phyloP scores from a whole-genome alignment of 2,888 invertebrate genomes.

The Pandemis heparana region DNA sequence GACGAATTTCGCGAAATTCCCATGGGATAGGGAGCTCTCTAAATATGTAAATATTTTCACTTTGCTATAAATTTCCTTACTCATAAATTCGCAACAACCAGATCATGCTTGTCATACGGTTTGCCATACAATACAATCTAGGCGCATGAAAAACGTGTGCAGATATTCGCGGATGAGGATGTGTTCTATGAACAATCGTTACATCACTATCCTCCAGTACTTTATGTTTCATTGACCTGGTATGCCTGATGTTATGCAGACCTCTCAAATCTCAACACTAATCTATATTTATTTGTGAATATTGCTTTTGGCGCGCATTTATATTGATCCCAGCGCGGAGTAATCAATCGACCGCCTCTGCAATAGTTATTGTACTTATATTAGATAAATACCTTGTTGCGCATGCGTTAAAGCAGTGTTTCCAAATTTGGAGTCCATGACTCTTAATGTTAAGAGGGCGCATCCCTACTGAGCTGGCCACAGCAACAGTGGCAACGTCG shows the following conservation, averaged over 20 bases:
- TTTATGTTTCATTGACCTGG: slow-evolving; percentile 7
- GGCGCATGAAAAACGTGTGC: not conserved
- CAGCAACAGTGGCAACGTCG: too few species aligned
- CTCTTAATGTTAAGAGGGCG: too few species aligned
- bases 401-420: not conserved
- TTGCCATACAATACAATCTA: too few species aligned
- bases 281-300: slow-evolving; percentile 27
- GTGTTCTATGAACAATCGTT: not conserved
- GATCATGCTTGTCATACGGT: too few species aligned
- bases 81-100: not conserved
- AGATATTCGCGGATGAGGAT: not conserved
- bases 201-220: not conserved
- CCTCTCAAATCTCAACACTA: slow-evolving; percentile 13
- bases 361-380: slow-evolving; percentile 8
- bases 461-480: too few species aligned
- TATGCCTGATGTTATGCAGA: slow-evolving; percentile 11
- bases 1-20: too few species aligned
- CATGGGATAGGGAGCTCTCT: too few species aligned
- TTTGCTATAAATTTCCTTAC: too few species aligned
- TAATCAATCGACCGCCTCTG: slow-evolving; percentile 24
- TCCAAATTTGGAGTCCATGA: too few species aligned
- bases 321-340: slow-evolving; percentile 18
- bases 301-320: slow-evolving; percentile 35
- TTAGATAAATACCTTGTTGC: not conserved
- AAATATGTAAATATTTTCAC: too few species aligned